Percentiles rank a stretch among this genome's conserved stretches.
Evolutionary conservation across 2,888 invertebrate species (phyloP).

Genomic region (Saturnia pavonia): DNA sequence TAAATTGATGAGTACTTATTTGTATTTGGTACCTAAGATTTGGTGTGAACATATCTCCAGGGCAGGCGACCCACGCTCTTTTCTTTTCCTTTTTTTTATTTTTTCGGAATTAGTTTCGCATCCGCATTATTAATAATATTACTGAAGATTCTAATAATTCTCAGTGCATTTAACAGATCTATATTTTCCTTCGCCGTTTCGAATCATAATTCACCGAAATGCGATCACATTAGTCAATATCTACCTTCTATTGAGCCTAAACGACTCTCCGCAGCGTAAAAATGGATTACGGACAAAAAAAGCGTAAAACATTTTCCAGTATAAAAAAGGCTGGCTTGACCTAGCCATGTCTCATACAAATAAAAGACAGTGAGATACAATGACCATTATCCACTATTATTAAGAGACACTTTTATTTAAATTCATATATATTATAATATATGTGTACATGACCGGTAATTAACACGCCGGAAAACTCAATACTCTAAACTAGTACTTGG

Average conservation of each 20-base stretch:
- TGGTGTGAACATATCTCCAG: no score
- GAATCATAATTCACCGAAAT: conserved; percentile 9
- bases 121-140: no score
- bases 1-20: no score
- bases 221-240: conserved; percentile 14
- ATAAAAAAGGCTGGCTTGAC: conserved; percentile 51
- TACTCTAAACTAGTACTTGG: no score
- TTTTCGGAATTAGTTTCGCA: no score
- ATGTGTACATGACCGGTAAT: no score
- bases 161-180: conserved; percentile 6
- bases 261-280: conserved; percentile 35
- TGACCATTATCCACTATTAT: conserved; percentile 8
- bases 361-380: conserved; percentile 34
- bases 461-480: no score
- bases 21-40: no score
- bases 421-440: neutral
- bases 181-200: neutral
- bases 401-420: neutral
- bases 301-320: conserved; percentile 44
- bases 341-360: conserved; percentile 46
- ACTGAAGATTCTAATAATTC: neutral
- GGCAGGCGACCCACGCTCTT: no score
- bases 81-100: no score
- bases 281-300: conserved; percentile 44
- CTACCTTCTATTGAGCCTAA: conserved; percentile 13